Conservation (phyloP, 2,797 vertebrate genomes). For the Rhynchonycteris naso region DNA sequence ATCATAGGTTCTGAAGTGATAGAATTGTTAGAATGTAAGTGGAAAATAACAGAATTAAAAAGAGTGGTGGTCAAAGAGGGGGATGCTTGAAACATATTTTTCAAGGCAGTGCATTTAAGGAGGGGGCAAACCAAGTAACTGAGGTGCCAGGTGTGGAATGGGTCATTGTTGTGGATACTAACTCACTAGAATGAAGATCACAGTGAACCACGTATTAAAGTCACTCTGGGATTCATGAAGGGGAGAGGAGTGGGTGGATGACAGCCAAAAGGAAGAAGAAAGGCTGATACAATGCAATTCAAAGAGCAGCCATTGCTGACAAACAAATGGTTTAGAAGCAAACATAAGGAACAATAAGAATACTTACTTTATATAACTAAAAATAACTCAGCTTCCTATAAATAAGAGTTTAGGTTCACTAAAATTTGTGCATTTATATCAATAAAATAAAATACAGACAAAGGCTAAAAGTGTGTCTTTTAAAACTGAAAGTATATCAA, state of each 20-base stretch:
- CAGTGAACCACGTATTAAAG: neutral
- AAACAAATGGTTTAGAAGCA: neutral
- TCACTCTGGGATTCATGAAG: neutral
- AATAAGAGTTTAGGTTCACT: neutral
- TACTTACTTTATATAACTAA: neutral
- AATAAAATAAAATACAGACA: neutral
- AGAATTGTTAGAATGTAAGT: neutral
- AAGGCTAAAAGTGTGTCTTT: constrained; percentile 16
- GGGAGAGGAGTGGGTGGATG: neutral
- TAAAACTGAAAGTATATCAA: neutral
- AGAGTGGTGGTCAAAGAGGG: neutral
- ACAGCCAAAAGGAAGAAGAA: neutral
- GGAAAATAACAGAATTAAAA: neutral
- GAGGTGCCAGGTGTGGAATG: neutral
- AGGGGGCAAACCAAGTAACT: neutral
- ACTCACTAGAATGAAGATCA: neutral
- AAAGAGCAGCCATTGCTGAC: neutral
- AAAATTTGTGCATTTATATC: constrained; percentile 15
- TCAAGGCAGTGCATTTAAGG: neutral
- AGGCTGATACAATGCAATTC: neutral
- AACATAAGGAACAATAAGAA: neutral
- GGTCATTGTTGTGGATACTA: neutral
- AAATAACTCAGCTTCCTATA: neutral
- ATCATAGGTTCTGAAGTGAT: too few species aligned
- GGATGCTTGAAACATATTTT: neutral